phyloP scores from a whole-genome alignment of 2,113 vertebrate genomes.

The Felis chaus region DNA sequence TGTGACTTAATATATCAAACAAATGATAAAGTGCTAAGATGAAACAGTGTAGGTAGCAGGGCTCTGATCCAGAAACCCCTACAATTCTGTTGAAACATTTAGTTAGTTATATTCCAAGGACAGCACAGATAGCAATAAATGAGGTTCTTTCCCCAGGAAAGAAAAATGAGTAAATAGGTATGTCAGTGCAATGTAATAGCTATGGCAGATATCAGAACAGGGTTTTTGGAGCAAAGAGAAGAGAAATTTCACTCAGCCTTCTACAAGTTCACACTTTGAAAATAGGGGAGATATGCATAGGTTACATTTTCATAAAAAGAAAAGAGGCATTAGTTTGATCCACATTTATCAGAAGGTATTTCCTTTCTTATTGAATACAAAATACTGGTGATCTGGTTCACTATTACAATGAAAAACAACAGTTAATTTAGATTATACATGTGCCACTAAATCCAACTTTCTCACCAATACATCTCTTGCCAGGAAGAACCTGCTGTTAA shows the following conservation, averaged over 20 bases:
- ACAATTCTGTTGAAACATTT: neutral
- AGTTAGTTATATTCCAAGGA: neutral
- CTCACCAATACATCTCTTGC: neutral
- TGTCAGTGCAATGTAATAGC: neutral
- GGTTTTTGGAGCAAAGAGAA: neutral
- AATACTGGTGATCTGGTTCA: neutral
- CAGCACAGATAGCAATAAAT: neutral
- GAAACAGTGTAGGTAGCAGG: neutral
- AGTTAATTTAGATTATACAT: neutral
- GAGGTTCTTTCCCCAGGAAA: neutral
- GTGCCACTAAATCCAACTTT: neutral
- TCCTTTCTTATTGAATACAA: neutral
- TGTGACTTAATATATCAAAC: neutral
- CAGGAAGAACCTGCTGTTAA: neutral
- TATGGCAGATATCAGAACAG: neutral
- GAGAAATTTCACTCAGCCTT: neutral
- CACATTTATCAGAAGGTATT: neutral
- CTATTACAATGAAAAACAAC: neutral
- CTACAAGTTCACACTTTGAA: neutral
- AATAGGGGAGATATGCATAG: neutral
- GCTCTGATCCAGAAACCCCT: neutral
- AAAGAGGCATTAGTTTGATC: neutral
- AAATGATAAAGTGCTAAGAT: neutral
- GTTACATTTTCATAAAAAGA: neutral
- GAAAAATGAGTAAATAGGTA: neutral